Evolutionary conservation across 2,888 invertebrate genomes (phyloP).

Genomic region (Coleophora deauratella): DNA sequence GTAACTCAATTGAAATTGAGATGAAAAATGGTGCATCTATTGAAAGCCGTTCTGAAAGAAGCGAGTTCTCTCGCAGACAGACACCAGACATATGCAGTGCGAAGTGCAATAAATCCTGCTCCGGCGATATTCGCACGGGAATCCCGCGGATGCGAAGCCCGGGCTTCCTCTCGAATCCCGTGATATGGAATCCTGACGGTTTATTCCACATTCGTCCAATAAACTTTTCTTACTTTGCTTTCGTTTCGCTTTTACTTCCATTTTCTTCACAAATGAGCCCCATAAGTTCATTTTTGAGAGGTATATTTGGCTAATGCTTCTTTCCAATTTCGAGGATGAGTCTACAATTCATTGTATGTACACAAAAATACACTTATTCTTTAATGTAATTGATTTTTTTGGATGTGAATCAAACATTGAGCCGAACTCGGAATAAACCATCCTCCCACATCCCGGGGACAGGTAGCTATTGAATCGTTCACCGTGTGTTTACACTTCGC

Average conservation of each 20-base stretch:
- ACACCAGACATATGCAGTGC: constrained; percentile 18
- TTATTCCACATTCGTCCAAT: no score
- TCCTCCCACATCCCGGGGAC: constrained; percentile 2
- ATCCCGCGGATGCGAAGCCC: background rate
- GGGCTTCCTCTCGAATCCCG: background rate
- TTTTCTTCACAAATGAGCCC: no score
- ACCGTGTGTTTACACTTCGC: constrained; percentile 17
- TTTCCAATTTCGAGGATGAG: no score
- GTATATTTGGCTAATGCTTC: no score
- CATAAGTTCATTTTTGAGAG: no score
- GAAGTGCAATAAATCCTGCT: constrained; percentile 18
- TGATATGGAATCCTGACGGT: background rate
- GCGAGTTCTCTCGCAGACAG: constrained; percentile 13
- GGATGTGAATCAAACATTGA: no score
- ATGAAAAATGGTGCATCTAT: constrained; percentile 13
- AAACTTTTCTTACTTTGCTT: no score
- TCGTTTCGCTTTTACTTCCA: no score
- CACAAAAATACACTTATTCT: no score
- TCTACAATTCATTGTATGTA: no score
- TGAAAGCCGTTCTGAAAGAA: constrained; percentile 7
- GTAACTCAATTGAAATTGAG: background rate
- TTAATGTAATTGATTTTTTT: no score
- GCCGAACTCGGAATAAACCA: background rate
- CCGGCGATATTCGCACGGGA: constrained; percentile 1
- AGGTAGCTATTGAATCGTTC: constrained; percentile 21